Percentiles rank a stretch among this genome's conserved stretches.
These are phyloP conservation scores for Eunapius fragilis DNA, from an alignment of 37 sponge, comb jelly and placozoan species.

Conservation along the genomic window DNA sequence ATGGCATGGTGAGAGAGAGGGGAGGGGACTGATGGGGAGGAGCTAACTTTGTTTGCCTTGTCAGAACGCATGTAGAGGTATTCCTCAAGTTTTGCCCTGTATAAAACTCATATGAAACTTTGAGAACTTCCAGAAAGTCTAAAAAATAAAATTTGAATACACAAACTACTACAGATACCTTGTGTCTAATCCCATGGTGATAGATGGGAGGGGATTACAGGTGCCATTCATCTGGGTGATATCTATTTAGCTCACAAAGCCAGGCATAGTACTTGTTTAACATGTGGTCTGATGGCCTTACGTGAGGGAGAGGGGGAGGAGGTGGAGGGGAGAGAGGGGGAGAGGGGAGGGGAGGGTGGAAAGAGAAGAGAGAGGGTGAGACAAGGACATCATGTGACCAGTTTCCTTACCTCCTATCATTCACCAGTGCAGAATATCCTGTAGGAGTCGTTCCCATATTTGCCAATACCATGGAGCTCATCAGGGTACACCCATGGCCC, in stretches of 20 bases:
- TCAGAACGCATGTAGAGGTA: no score
- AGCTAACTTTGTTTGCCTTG: no score
- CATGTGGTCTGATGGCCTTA: slow-evolving; percentile 83
- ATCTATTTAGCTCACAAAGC: slow-evolving; percentile 49
- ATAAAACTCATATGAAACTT: no score
- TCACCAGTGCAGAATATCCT: slow-evolving; percentile 88
- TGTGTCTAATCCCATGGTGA: slow-evolving; percentile 6
- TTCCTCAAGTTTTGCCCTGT: no score
- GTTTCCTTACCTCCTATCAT: slow-evolving; percentile 70
- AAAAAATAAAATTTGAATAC: no score
- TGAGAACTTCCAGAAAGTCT: no score
- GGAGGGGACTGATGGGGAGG: no score
- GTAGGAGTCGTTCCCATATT: slow-evolving; percentile 95
- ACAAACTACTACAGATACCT: no score
- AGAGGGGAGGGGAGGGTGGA: not conserved
- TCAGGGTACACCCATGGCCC: slow-evolving; percentile 82
- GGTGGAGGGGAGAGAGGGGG: no score
- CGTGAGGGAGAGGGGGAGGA: not conserved
- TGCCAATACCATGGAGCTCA: slow-evolving; percentile 89
- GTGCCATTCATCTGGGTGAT: slow-evolving; percentile 34
- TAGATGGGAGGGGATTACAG: not conserved
- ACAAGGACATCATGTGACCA: not conserved
- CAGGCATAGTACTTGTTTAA: slow-evolving; percentile 86
- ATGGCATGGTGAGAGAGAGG: no score
- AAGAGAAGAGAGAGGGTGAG: not conserved